A percentile compares a stretch with the other conserved stretches of the same genome.
phyloP scores from a whole-genome alignment of 2,888 invertebrate species.

The Hirtodrosophila cameraria region DNA sequence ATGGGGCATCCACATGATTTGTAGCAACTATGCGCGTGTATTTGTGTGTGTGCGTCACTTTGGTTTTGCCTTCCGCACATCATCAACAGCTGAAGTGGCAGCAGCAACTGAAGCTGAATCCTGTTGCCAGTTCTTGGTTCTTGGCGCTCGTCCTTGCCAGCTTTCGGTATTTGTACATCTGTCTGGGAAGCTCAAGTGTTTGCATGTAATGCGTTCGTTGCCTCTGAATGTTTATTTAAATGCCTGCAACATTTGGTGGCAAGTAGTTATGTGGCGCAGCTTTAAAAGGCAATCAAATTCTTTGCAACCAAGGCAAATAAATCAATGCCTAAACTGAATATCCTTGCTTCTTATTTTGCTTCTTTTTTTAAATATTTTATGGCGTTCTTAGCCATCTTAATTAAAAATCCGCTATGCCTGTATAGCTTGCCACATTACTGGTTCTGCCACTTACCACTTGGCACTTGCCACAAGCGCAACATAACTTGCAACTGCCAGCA shows the following conservation, averaged over 20 bases:
- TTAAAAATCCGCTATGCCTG: slow-evolving; percentile 47
- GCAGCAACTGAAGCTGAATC: slow-evolving; percentile 30
- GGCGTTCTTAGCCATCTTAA: slow-evolving; percentile 47
- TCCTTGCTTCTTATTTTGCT: slow-evolving; percentile 11
- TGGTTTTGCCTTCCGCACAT: slow-evolving; percentile 60
- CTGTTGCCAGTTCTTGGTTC: slow-evolving; percentile 13
- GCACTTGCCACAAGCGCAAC: slow-evolving; percentile 18
- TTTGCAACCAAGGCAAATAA: slow-evolving; percentile 34
- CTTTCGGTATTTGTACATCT: slow-evolving; percentile 55
- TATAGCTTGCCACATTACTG: slow-evolving; percentile 27
- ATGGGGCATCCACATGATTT: slow-evolving; percentile 48
- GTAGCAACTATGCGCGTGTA: slow-evolving; percentile 53
- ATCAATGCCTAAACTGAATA: slow-evolving; percentile 46
- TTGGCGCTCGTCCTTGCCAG: slow-evolving; percentile 41
- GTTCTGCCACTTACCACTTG: slow-evolving; percentile 22
- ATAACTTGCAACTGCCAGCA: slow-evolving; percentile 62
- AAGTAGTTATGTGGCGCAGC: slow-evolving; percentile 47
- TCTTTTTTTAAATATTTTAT: slow-evolving; percentile 16
- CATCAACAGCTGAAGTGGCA: slow-evolving; percentile 48
- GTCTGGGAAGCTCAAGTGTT: slow-evolving; percentile 61
- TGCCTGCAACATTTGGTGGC: slow-evolving; percentile 66
- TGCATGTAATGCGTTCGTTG: slow-evolving; percentile 62
- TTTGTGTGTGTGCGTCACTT: slow-evolving; percentile 55
- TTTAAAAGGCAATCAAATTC: slow-evolving; percentile 62
- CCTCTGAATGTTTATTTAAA: slow-evolving; percentile 75